Percentiles rank a stretch among this genome's conserved stretches.
Conservation (phyloP, 2,888 invertebrate genomes). For the Drosophila lutescens region DNA sequence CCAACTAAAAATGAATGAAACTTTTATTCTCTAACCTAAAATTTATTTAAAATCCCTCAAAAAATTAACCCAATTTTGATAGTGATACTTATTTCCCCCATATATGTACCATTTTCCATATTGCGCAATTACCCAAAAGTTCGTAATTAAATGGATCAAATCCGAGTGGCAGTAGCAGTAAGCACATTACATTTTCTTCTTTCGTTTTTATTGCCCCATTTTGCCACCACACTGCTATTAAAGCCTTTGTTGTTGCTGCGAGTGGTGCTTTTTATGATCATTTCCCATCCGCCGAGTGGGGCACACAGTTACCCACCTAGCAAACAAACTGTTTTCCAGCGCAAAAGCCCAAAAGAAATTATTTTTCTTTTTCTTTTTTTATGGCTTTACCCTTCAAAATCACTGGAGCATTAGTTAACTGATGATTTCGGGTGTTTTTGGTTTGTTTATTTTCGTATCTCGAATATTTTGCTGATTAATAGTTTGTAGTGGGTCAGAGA, state of each 20-base stretch:
- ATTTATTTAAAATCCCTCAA: neutral
- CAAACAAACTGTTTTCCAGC: conserved; percentile 38
- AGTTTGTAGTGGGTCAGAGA: conserved; percentile 11
- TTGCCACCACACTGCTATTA: conserved; percentile 6
- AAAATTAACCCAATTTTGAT: conserved; percentile 1
- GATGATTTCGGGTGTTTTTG: conserved; percentile 17
- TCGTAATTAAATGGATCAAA: conserved; percentile 35
- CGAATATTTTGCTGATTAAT: conserved; percentile 10
- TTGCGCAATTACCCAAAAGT: conserved; percentile 31
- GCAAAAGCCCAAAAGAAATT: conserved; percentile 46
- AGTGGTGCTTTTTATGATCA: conserved; percentile 31
- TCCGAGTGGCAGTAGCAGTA: conserved; percentile 7
- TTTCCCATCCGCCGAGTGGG: conserved; percentile 32
- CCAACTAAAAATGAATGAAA: no score
- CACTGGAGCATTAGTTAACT: conserved; percentile 47
- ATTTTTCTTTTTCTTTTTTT: conserved; percentile 24
- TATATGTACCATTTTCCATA: neutral
- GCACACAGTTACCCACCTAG: conserved; percentile 12
- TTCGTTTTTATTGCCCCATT: conserved; percentile 25
- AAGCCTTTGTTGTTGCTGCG: conserved; percentile 4
- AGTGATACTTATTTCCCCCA: neutral
- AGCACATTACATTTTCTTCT: conserved; percentile 15
- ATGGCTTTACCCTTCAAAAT: conserved; percentile 54
- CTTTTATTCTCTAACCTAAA: neutral
- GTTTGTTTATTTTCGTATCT: conserved; percentile 17